Conservation (phyloP, 1,140 invertebrate genomes). For the Ceratoteleas bidentatus region DNA sequence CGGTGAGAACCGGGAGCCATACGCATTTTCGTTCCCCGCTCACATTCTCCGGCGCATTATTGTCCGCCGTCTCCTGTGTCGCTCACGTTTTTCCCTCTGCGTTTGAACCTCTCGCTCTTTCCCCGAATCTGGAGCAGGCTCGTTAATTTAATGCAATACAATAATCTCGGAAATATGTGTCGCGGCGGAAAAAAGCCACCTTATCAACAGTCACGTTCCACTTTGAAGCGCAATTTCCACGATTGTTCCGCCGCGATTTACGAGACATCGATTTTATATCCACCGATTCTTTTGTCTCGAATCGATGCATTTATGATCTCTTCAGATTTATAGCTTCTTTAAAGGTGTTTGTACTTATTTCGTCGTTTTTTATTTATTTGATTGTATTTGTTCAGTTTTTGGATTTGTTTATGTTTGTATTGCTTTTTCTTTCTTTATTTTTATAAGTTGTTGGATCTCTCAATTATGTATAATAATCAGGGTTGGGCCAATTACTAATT, state of each 20-base stretch:
- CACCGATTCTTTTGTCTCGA: too few relatives aligned
- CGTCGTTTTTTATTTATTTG: too few relatives aligned
- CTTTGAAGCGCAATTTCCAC: slow-evolving; percentile 23
- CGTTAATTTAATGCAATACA: slow-evolving; percentile 40
- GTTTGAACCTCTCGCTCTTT: slow-evolving; percentile 10
- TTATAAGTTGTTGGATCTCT: too few relatives aligned
- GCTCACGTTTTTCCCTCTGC: slow-evolving; percentile 19
- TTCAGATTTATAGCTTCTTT: too few relatives aligned
- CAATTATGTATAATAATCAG: too few relatives aligned
- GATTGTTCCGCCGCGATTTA: not conserved
- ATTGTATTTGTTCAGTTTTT: too few relatives aligned
- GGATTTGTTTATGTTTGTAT: too few relatives aligned
- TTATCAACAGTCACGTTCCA: slow-evolving; percentile 25
- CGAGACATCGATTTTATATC: too few relatives aligned
- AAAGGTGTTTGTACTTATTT: too few relatives aligned
- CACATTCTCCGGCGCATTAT: slow-evolving; percentile 17
- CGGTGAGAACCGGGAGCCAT: slow-evolving; percentile 11
- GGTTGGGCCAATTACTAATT: too few relatives aligned
- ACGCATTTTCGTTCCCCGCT: slow-evolving; percentile 20
- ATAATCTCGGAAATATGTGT: slow-evolving; percentile 40
- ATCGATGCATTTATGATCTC: too few relatives aligned
- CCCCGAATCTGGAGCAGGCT: slow-evolving; percentile 36
- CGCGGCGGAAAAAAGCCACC: not conserved
- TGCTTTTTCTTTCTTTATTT: too few relatives aligned
- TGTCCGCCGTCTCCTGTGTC: slow-evolving; percentile 17